Evolutionary conservation across 2,888 invertebrate species (phyloP).

Genomic region (Drosophila multiciliata): DNA sequence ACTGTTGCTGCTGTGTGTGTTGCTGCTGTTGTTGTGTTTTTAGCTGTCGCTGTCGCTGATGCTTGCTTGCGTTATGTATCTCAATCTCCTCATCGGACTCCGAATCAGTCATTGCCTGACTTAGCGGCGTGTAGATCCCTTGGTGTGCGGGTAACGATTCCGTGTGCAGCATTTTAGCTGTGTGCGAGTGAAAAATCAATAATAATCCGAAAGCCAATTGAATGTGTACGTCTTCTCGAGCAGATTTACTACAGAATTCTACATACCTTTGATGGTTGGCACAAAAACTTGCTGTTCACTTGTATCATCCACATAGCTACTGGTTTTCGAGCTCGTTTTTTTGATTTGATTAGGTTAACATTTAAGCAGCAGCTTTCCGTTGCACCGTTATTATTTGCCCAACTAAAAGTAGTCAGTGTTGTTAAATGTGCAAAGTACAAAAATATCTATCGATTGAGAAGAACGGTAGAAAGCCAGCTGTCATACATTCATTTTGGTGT

Average conservation of each 20-base stretch:
- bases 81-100: slow-evolving; percentile 90
- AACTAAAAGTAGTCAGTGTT: slow-evolving; percentile 7
- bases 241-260: not conserved
- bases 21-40: slow-evolving; percentile 60
- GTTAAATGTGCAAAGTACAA: not conserved
- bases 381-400: slow-evolving; percentile 4
- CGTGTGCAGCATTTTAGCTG: slow-evolving; percentile 84
- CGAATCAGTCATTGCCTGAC: slow-evolving; percentile 91
- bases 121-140: slow-evolving; percentile 90
- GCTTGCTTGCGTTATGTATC: slow-evolving; percentile 70
- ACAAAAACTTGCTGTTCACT: slow-evolving; percentile 56
- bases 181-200: slow-evolving; percentile 76
- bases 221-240: not conserved
- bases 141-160: slow-evolving; percentile 84
- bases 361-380: slow-evolving; percentile 28
- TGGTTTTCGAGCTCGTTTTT: slow-evolving; percentile 35
- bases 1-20: slow-evolving; percentile 50
- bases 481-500: not conserved
- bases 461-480: not conserved
- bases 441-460: not conserved
- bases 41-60: slow-evolving; percentile 44
- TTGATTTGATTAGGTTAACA: slow-evolving; percentile 43
- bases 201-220: slow-evolving; percentile 30
- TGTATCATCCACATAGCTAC: slow-evolving; percentile 80
- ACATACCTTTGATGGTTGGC: slow-evolving; percentile 71